These are phyloP conservation scores for Pocota personata DNA, from an alignment of 2,888 invertebrate species.

Conservation along the genomic window DNA sequence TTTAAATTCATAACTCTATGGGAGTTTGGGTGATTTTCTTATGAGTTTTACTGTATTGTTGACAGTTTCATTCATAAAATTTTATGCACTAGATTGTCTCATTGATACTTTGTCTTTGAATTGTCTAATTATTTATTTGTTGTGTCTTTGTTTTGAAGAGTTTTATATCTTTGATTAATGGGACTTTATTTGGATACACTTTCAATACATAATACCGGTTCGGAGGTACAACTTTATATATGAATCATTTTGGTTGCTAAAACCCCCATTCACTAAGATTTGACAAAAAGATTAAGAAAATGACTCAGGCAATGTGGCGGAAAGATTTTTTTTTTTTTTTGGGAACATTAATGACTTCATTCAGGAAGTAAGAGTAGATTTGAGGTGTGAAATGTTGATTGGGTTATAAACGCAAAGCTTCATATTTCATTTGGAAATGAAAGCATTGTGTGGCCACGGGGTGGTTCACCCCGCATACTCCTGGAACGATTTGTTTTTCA, in stretches of 20 bases:
- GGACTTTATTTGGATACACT: not conserved
- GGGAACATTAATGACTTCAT: not conserved
- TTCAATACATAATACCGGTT: not conserved
- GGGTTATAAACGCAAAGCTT: not conserved
- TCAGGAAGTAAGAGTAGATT: not conserved
- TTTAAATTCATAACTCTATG: slow-evolving; percentile 22
- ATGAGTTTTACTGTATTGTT: slow-evolving; percentile 24
- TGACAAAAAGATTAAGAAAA: not conserved
- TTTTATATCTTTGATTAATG: not conserved
- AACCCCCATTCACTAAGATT: not conserved
- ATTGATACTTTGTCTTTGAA: not conserved
- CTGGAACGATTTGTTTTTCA: no score
- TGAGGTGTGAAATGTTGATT: not conserved
- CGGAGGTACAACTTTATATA: not conserved
- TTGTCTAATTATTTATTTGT: not conserved
- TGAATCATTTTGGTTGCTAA: not conserved
- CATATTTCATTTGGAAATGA: no score
- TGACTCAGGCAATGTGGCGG: not conserved
- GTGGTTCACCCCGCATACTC: no score
- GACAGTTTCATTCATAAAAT: slow-evolving; percentile 34
- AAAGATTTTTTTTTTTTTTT: not conserved
- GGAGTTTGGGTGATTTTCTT: slow-evolving; percentile 7
- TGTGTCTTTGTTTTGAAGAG: not conserved
- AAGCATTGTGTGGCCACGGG: no score
- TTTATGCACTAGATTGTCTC: slow-evolving; percentile 9